phyloP scores from a whole-genome alignment of 2,113 vertebrate species.

The Tichodroma muraria region DNA sequence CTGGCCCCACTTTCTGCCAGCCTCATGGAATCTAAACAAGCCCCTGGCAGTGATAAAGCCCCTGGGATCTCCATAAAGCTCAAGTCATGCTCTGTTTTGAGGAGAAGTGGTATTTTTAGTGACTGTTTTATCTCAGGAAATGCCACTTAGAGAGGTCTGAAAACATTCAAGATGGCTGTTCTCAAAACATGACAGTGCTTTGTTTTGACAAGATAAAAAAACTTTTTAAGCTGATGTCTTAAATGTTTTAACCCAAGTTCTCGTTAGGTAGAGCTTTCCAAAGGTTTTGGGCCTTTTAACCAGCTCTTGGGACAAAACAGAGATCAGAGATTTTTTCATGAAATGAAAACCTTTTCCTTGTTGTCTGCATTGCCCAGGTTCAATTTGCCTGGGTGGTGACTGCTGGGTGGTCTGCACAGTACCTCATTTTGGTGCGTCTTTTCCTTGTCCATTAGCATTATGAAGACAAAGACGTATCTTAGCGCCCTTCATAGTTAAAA shows the following conservation, averaged over 20 bases:
- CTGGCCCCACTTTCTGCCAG: not conserved
- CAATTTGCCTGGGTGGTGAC: not conserved
- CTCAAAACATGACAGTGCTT: not conserved
- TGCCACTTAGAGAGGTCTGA: not conserved
- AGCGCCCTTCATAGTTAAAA: not conserved
- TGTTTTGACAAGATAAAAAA: conserved; percentile 13
- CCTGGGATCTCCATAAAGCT: not conserved
- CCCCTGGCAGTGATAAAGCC: not conserved
- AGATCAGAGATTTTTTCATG: not conserved
- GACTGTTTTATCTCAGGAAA: not conserved
- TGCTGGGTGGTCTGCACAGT: not conserved
- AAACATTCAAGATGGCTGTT: not conserved
- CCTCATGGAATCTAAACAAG: not conserved
- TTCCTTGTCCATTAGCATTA: not conserved
- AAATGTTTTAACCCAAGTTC: not conserved
- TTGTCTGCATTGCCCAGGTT: not conserved
- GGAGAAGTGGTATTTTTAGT: not conserved
- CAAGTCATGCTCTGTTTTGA: not conserved
- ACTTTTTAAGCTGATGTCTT: not conserved
- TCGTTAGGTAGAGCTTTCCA: not conserved
- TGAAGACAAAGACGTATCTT: not conserved
- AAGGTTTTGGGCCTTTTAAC: not conserved
- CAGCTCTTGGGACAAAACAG: not conserved
- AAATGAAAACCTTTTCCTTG: not conserved
- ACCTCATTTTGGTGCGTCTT: not conserved